Evolutionary conservation across 2,888 invertebrate genomes (phyloP), one percentile per base, ranked within the genome.

Genomic region (Cephus pygmeus): DNA sequence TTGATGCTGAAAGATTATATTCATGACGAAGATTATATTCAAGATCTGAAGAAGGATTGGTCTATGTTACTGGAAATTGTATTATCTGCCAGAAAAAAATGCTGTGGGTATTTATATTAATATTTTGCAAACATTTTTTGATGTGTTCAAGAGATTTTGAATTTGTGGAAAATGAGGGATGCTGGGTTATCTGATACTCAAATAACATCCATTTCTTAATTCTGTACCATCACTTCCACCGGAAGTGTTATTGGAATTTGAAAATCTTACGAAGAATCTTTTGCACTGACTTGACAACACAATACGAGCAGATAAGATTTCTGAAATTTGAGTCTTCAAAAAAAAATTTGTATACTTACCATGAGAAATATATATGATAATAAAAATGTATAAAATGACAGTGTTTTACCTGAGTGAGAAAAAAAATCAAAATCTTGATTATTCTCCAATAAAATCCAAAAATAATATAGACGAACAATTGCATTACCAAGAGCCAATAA

Each of bases 221-320:
- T 34, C 69, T 15, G n/a, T 69, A 74, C 33, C 75, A 69, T 12
- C 34, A 77, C 69, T 33, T 75, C 75, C 34, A 33, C 69, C 34
- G 69, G 69, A 23, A 75, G 69, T 75, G 6, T 40, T 75, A 31
- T n/a, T 75, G 34, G 75, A 69, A 31, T 30, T 23, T 69, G 69
- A 69, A 6, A 31, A 33, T 34, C 12, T 69, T 69, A 11, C 1
- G n/a, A 30, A 69, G 33, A 6, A 69, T 4, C 9, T 30, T 33
- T 30, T 4, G 4, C 69, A 30, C 12, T 0, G 11, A 9, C 33
- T 30, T 30, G 30, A 12, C 9, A 30, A 69, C 30, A 9, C 6
- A 40, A 40, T 40, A 4, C 4, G 15, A 40, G 4, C 15, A 40
- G 40, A 4, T 35, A 4, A 15, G 15, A 40, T 6, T 4, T 40